A percentile compares a stretch with the other conserved stretches of the same genome.
Evolutionary conservation across 2,113 vertebrate species (phyloP).

Genomic region (Cavia porcellus): DNA sequence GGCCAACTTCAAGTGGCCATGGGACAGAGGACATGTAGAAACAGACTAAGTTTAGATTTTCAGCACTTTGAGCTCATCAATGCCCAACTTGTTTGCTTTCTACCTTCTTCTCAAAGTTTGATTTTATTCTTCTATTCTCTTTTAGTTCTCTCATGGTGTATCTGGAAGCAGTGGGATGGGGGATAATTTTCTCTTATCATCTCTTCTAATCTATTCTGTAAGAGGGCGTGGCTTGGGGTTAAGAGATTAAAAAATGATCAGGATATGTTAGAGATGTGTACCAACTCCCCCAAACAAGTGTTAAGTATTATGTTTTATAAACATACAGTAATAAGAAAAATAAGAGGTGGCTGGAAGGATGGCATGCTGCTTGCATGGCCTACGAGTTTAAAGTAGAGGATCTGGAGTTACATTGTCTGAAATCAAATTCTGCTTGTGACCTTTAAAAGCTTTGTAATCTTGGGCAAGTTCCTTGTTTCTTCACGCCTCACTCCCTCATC

Average conservation of each 20-base stretch:
- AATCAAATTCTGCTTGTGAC: conserved; percentile 10
- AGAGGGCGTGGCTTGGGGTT: background rate
- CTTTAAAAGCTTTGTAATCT: conserved; percentile 17
- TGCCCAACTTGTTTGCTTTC: background rate
- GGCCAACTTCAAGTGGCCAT: background rate
- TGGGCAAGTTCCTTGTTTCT: conserved; percentile 32
- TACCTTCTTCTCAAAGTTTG: background rate
- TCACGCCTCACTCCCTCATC: conserved; percentile 13
- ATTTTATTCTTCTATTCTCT: background rate
- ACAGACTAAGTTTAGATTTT: background rate
- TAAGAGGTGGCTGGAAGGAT: background rate
- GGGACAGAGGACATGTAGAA: background rate
- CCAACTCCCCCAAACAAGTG: background rate
- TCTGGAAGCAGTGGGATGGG: background rate
- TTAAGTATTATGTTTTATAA: background rate
- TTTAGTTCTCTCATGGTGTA: conserved; percentile 11
- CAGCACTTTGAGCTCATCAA: conserved; percentile 26
- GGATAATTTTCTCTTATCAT: background rate
- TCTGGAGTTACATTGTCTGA: background rate
- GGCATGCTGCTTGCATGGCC: background rate
- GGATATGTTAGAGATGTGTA: background rate
- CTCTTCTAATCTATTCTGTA: background rate
- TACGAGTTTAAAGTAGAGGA: background rate
- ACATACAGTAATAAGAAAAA: background rate
- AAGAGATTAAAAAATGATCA: background rate